phyloP scores from a whole-genome alignment of 2,797 vertebrate genomes.

The Valencia hispanica region DNA sequence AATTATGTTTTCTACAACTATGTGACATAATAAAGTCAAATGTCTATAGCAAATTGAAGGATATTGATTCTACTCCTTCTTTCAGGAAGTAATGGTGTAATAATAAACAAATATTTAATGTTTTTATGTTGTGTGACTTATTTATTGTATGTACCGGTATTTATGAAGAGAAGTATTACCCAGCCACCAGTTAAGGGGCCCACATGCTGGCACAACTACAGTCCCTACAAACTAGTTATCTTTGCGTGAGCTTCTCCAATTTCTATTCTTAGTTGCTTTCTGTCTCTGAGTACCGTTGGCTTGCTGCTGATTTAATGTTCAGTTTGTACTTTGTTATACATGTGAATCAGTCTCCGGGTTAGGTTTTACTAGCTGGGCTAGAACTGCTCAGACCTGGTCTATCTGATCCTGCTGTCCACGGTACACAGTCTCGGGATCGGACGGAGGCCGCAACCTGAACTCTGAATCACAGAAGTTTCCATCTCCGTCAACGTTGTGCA shows the following conservation, averaged over 20 bases:
- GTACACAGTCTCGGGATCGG: conserved; percentile 95
- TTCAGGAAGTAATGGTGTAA: background rate
- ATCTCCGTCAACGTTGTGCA: conserved; percentile 97
- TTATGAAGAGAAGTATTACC: background rate
- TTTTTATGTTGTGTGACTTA: conserved; percentile 6
- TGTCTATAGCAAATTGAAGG: background rate
- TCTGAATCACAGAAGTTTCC: conserved; percentile 98
- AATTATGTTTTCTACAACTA: background rate
- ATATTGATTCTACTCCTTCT: background rate
- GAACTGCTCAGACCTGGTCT: conserved; percentile 87
- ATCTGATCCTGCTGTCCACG: conserved; percentile 98
- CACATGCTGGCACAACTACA: background rate
- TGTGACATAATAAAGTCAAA: background rate
- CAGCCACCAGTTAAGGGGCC: background rate
- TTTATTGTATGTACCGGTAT: background rate
- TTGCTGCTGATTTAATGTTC: background rate
- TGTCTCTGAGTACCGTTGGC: background rate
- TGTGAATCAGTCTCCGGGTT: background rate
- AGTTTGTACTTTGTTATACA: background rate
- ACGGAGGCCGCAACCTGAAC: conserved; percentile 93
- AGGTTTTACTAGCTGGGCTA: background rate
- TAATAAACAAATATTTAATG: background rate
- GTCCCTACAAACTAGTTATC: background rate
- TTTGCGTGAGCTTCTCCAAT: background rate
- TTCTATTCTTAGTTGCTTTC: background rate